These are phyloP conservation scores for Arrhamphus sclerolepis DNA, from an alignment of 2,797 vertebrate genomes.

Conservation along the genomic window DNA sequence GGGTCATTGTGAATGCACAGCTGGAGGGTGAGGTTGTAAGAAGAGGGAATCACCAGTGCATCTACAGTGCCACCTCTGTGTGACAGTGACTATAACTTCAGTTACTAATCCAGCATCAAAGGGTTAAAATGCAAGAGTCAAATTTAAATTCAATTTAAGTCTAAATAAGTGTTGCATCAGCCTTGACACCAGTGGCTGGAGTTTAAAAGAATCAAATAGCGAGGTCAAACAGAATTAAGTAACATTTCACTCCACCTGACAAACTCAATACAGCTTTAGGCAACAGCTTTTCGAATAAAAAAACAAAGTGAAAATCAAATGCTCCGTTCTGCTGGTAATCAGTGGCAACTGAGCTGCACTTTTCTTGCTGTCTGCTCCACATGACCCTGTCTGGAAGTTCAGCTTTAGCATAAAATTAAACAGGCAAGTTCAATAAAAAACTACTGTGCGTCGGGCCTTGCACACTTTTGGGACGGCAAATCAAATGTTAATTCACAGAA, in stretches of 20 bases:
- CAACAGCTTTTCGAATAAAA: conserved; percentile 11
- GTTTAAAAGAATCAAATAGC: conserved; percentile 2
- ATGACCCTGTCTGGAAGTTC: conserved; percentile 20
- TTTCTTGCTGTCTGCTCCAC: conserved; percentile 15
- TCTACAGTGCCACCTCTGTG: no score
- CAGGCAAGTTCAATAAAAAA: conserved; percentile 40
- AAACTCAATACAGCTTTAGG: conserved; percentile 41
- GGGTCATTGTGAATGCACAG: no score
- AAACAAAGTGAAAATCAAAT: conserved; percentile 47
- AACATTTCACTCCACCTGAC: conserved; percentile 50
- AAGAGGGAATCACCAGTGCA: no score
- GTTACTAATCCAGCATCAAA: no score
- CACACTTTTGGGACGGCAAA: conserved; percentile 35
- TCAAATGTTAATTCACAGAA: conserved; percentile 51
- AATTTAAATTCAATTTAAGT: conserved; percentile 31
- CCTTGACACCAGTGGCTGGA: conserved; percentile 16
- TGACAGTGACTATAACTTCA: no score
- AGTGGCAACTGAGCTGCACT: conserved; percentile 11
- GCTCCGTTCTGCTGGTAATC: conserved; percentile 33
- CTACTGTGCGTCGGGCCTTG: conserved; percentile 26
- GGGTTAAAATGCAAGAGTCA: conserved; percentile 6
- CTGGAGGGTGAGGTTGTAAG: no score
- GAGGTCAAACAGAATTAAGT: conserved; percentile 40
- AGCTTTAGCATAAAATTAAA: conserved; percentile 31
- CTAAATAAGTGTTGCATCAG: conserved; percentile 35